Conservation (phyloP, 2,113 vertebrate species). For the Sarotherodon lohbergeri region DNA sequence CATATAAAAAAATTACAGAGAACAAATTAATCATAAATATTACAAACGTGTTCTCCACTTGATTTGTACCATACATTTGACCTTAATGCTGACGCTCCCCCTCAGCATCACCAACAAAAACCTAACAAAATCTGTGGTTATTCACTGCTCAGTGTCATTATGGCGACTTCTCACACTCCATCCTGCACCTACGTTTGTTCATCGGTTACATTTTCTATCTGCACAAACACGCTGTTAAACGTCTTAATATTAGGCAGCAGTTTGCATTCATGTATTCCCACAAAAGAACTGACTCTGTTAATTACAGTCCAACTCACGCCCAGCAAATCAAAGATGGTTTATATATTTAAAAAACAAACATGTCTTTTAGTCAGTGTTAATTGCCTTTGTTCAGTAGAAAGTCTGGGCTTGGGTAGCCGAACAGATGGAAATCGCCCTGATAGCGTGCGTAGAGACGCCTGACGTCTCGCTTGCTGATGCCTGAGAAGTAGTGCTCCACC, state of each 20-base stretch:
- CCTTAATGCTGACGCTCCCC: neutral
- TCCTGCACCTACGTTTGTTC: neutral
- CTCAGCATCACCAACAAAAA: neutral
- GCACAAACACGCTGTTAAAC: neutral
- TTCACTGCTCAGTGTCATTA: neutral
- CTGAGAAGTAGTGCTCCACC: slow-evolving; percentile 88
- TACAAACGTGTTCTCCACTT: neutral
- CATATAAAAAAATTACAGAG: neutral
- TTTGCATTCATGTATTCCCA: neutral
- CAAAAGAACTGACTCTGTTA: neutral
- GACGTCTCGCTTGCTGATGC: slow-evolving; percentile 87
- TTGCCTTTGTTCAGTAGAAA: slow-evolving; percentile 82
- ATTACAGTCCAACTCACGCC: neutral
- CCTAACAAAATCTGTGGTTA: neutral
- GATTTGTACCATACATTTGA: neutral
- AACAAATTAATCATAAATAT: neutral
- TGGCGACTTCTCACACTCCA: neutral
- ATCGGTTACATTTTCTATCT: neutral
- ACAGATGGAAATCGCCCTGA: slow-evolving; percentile 90
- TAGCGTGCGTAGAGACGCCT: slow-evolving; percentile 84
- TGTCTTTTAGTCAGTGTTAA: neutral
- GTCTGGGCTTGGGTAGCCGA: slow-evolving; percentile 87
- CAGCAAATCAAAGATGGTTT: neutral
- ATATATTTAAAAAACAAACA: neutral
- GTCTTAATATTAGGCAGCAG: neutral